phyloP scores from a whole-genome alignment of 2,797 vertebrate genomes.

The Silurus aristotelis region DNA sequence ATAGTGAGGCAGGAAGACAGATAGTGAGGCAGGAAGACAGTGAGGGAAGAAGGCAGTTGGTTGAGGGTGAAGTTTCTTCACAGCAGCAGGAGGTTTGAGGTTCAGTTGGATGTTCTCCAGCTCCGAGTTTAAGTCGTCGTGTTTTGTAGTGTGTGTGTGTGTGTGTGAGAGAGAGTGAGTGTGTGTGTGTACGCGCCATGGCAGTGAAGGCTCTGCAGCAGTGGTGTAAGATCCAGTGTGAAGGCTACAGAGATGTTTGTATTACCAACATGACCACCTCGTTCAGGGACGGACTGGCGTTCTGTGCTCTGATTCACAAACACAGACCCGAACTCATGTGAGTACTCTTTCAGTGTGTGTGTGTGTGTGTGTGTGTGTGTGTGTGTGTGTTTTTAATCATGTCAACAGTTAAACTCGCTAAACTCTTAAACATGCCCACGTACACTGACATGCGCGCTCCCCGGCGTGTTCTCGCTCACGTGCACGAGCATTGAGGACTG shows the following conservation, averaged over 20 bases:
- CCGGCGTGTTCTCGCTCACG: neutral
- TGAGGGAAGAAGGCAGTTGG: too few species aligned
- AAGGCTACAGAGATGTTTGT: constrained; percentile 88
- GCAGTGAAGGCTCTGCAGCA: constrained; percentile 89
- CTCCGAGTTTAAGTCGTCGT: neutral
- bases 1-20: too few species aligned
- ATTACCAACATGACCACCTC: constrained; percentile 98
- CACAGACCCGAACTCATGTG: constrained; percentile 94
- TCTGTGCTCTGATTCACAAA: constrained; percentile 94
- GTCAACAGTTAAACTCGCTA: neutral
- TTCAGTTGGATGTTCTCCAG: neutral
- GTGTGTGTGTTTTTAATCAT: neutral
- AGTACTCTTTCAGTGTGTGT: constrained; percentile 55
- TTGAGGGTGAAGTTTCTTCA: too few species aligned
- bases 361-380: neutral
- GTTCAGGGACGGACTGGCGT: constrained; percentile 93
- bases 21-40: neutral
- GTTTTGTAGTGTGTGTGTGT: neutral
- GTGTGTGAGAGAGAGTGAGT: too few species aligned
- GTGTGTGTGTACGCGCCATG: constrained; percentile 66
- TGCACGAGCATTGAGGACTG: neutral
- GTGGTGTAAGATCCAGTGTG: constrained; percentile 89
- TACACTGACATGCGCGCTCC: neutral
- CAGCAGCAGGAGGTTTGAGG: neutral
- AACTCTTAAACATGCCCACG: neutral